These are phyloP conservation scores for Oophaga pumilio DNA, from an alignment of 2,113 vertebrate genomes.

Conservation along the genomic window DNA sequence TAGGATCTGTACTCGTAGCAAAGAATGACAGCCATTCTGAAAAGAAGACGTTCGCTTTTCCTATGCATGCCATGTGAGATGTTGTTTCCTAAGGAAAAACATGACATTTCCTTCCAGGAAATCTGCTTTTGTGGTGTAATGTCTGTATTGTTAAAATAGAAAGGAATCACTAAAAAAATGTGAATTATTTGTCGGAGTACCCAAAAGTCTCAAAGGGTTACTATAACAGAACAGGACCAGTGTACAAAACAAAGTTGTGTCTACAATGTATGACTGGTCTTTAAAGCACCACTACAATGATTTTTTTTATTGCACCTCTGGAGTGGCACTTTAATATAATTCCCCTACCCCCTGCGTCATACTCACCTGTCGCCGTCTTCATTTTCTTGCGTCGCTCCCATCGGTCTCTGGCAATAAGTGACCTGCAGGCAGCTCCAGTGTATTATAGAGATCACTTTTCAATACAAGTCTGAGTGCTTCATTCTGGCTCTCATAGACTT, in stretches of 20 bases:
- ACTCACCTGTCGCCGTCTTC: no score
- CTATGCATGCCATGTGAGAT: not conserved
- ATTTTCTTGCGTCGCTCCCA: no score
- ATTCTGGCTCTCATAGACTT: no score
- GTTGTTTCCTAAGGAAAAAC: constrained; percentile 12
- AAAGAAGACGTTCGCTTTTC: not conserved
- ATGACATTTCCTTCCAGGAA: constrained; percentile 44
- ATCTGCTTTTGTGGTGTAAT: constrained; percentile 3
- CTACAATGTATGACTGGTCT: no score
- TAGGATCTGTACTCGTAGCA: not conserved
- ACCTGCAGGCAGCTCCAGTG: no score
- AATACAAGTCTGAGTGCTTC: no score
- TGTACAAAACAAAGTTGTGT: not conserved
- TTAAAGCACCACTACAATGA: no score
- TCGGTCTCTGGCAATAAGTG: no score
- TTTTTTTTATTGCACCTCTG: no score
- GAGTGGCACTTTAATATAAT: no score
- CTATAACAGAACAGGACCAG: not conserved
- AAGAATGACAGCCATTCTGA: not conserved
- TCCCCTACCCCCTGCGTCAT: no score
- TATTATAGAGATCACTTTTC: no score
- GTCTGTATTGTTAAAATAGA: not conserved
- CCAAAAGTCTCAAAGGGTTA: not conserved
- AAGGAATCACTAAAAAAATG: not conserved
- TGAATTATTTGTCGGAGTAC: not conserved